These are phyloP conservation scores for Atherinosoma microstoma DNA, from an alignment of 2,797 vertebrate species.

Conservation along the genomic window DNA sequence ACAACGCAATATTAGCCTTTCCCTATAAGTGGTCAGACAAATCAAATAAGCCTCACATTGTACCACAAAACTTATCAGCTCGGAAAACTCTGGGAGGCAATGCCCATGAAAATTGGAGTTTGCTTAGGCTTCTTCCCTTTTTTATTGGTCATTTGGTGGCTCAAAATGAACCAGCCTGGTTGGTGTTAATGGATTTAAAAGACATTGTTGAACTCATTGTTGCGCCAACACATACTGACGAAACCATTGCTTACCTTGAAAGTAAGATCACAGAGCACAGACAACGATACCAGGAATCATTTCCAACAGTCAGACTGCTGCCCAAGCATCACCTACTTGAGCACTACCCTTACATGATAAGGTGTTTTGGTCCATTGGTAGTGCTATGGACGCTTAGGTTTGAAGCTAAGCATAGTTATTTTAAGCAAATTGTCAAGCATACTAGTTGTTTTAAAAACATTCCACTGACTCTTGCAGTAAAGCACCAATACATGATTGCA, in stretches of 20 bases:
- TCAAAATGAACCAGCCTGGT: slow-evolving; percentile 28
- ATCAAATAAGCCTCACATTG: slow-evolving; percentile 14
- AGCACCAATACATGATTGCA: background rate
- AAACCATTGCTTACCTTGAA: slow-evolving; percentile 37
- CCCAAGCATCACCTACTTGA: slow-evolving; percentile 43
- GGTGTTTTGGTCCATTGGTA: slow-evolving; percentile 29
- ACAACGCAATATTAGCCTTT: slow-evolving; percentile 10
- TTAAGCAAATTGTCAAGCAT: slow-evolving; percentile 20
- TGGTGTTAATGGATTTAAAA: slow-evolving; percentile 30
- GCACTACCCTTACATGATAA: slow-evolving; percentile 33
- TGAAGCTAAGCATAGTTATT: slow-evolving; percentile 40
- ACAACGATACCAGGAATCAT: slow-evolving; percentile 19
- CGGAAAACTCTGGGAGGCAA: slow-evolving; percentile 19
- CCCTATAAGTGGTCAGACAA: slow-evolving; percentile 20
- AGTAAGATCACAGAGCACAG: slow-evolving; percentile 40
- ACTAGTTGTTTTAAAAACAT: slow-evolving; percentile 27
- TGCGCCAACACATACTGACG: slow-evolving; percentile 31
- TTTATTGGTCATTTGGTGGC: slow-evolving; percentile 17
- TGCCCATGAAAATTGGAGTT: slow-evolving; percentile 24
- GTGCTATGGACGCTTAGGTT: slow-evolving; percentile 24
- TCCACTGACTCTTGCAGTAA: slow-evolving; percentile 16
- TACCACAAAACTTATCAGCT: slow-evolving; percentile 6
- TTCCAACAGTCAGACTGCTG: slow-evolving; percentile 13
- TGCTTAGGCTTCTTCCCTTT: slow-evolving; percentile 35
- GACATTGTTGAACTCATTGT: slow-evolving; percentile 35